Evolutionary conservation across 1,140 invertebrate genomes (phyloP), one percentile per base, ranked within the genome.

Genomic region (Lycorma delicatula): DNA sequence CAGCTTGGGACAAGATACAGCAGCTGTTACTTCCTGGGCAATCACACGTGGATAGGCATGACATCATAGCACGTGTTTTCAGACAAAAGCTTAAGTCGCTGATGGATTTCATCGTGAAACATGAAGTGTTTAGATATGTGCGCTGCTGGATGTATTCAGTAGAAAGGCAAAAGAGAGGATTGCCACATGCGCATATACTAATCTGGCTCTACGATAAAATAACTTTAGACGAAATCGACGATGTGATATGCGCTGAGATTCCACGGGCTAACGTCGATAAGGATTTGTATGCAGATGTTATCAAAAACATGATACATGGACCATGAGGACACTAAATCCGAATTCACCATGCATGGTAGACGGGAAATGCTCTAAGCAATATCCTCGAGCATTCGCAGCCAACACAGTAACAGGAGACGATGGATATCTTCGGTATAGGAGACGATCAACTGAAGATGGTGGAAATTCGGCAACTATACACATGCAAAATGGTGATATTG

Each of bases 261-360:
- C 57, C 58, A 13, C 29, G 61, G 38, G 16, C n/a, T 11, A 41
- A 55, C 13, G 34, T 49, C 6, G 62, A 65, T 61, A 54, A 34
- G 50, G 49, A 56, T n/a, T 56, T 70, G 44, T 46, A 67, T 56
- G 66, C 69, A 59, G 53, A 59, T 52, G 62, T 71, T 60, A 68
- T 66, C 59, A 70, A 67, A 66, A 68, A 64, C 58, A 67, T 68
- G 69, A 66, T 70, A 64, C 66, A 68, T 66, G 65, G 70, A 28
- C 68, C 68, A 25, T 69, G 68, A 60, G 68, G 70, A 20, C 28
- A 38, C n/a, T 70, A 0, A 75, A 73, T 52, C 11, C 1, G 1
- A 64, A 66, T 48, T 71, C 67, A 56, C 70, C 70, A 11, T 75
- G 74, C 60, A 71, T 74, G 70, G n/a, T 54, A 44, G 59, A 72